Conservation (phyloP, 1,140 invertebrate genomes). For the Pomacea maculata region DNA sequence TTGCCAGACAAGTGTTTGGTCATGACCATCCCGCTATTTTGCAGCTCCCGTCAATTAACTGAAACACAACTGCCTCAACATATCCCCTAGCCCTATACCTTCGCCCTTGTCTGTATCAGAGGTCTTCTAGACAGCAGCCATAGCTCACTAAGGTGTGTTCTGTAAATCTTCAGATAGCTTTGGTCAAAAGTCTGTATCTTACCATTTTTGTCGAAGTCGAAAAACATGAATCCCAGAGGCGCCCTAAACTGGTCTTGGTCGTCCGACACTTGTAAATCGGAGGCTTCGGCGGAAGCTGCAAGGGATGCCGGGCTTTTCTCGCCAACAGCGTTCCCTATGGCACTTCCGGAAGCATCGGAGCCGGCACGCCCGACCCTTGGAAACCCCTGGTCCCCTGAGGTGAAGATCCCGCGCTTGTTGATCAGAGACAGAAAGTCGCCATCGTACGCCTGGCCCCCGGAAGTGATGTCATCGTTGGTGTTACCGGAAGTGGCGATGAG, state of each 20-base stretch:
- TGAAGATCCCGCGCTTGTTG: conserved; percentile 21
- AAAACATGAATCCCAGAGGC: conserved; percentile 15
- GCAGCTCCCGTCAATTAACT: no score
- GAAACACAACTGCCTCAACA: no score
- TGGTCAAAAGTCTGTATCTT: neutral
- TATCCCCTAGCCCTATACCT: neutral
- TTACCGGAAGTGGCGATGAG: neutral
- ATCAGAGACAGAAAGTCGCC: neutral
- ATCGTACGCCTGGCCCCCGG: neutral
- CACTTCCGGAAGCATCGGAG: neutral
- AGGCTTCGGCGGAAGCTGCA: neutral
- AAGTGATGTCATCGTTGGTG: conserved; percentile 4
- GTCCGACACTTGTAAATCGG: neutral
- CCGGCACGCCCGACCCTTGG: conserved; percentile 15
- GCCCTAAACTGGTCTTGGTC: neutral
- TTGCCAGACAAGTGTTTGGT: neutral
- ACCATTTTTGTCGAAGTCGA: conserved; percentile 22
- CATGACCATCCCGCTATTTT: no score
- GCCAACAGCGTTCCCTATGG: neutral
- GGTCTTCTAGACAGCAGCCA: neutral
- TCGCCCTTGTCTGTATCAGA: neutral
- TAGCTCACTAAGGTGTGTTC: no score
- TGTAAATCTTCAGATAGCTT: neutral
- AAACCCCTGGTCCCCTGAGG: neutral
- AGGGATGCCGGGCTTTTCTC: neutral